phyloP scores from a whole-genome alignment of 2,797 vertebrate species.

The Silurus aristotelis region DNA sequence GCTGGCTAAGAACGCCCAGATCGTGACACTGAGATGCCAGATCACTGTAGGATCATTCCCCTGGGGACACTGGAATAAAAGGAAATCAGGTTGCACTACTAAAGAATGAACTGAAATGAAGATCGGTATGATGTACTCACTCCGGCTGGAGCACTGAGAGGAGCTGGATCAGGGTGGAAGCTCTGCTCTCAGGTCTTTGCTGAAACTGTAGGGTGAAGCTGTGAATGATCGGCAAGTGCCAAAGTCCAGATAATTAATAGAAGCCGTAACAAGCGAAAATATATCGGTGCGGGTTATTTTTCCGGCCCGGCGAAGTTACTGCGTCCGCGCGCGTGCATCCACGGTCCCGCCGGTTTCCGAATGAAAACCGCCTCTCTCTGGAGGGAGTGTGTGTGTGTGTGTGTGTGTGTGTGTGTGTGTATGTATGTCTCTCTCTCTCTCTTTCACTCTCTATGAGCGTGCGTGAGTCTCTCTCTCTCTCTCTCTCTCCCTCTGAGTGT shows the following conservation, averaged over 20 bases:
- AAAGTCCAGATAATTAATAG: conserved; percentile 10
- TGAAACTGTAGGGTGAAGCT: neutral
- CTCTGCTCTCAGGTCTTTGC: conserved; percentile 5
- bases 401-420: neutral
- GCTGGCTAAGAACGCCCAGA: neutral
- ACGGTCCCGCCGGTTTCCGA: conserved; percentile 62
- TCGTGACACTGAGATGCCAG: neutral
- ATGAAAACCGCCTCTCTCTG: conserved; percentile 69
- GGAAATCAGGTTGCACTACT: neutral
- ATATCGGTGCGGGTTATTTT: neutral
- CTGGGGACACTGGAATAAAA: neutral
- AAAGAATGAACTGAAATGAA: neutral
- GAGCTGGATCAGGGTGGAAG: neutral
- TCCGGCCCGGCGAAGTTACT: conserved; percentile 40
- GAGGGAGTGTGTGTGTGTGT: conserved; percentile 29
- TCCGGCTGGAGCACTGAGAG: conserved; percentile 5
- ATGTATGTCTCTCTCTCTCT: neutral
- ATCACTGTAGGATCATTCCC: neutral
- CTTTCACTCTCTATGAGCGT: neutral
- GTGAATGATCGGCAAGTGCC: conserved; percentile 1
- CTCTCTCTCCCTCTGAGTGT: conserved; percentile 26
- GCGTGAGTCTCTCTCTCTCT: neutral
- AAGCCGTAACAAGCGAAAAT: neutral
- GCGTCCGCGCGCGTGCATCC: conserved; percentile 45
- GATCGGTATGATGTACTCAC: conserved; percentile 8